Base-by-base conservation (phyloP, 2,113 vertebrate genomes). In the Erythrocebus patas region DNA sequence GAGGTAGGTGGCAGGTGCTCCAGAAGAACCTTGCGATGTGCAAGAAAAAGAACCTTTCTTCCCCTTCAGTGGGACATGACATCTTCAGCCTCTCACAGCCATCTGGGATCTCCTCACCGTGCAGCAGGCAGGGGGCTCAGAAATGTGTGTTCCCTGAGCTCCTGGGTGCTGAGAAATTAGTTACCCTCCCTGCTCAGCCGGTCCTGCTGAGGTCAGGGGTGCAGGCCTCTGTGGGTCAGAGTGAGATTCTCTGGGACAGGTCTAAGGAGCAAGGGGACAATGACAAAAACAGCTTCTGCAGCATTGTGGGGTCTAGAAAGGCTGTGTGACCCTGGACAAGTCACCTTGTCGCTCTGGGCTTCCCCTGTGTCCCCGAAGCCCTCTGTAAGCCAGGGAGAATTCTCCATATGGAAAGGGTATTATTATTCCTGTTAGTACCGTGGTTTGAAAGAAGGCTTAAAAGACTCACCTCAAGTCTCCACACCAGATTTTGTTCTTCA, bases 101-200 rank as follows among this genome's bases (percentile, higher is more conserved):
- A n/a, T 2, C 66, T 3, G 2, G 57, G 45, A 38, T 48, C 59
- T 66, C 27, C 2, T 43, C 0, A 0, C 20, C 22, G 0, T 2
- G 27, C 48, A 25, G 30, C 32, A 38, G 17, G 6, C 68, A n/a
- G 30, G 20, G 40, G 50, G 12, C 32, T 61, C 12, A 4, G 27
- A 50, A 30, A 70, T 40, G 2, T 12, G 48, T 4, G 4, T n/a
- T 5, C 30, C 57, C 55, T 35, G 27, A 38, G 38, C 35, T 27
- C 17, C 75, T 30, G 5, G n/a, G 13, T 20, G n/a, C 66, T 61
- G 23, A 80, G 61, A 10, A 43, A 2, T 80, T 0, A 8, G 0
- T 64, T 64, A 13, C 61, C 5, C 61, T 30, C 13, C 7, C 40
- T 1, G 5, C 43, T 18, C 7, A 45, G 8, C 7, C 0, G 0